A percentile compares a stretch with the other conserved stretches of the same genome.
These are phyloP conservation scores for Pseudopodoces humilis DNA, from an alignment of 2,113 vertebrate species.

Conservation along the genomic window DNA sequence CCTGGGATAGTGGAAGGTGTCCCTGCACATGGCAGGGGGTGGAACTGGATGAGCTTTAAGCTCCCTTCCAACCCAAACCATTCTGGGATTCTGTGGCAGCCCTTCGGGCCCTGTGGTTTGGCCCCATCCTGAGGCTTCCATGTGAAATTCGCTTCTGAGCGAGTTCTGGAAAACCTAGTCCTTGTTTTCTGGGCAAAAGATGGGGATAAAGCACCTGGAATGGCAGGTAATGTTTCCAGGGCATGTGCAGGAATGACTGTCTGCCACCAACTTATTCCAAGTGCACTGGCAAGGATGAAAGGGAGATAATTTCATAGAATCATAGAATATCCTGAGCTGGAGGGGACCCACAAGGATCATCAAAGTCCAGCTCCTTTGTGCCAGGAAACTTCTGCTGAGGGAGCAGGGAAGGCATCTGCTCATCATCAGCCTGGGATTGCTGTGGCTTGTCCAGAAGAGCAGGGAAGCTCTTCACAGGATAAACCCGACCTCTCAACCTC, in stretches of 20 bases:
- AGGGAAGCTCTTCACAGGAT: background rate
- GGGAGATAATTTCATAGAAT: background rate
- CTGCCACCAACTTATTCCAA: background rate
- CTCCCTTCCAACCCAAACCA: background rate
- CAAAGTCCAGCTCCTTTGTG: background rate
- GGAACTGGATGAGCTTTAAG: accelerated
- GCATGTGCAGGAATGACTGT: background rate
- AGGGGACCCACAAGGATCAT: background rate
- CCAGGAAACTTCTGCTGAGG: background rate
- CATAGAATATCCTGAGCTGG: background rate
- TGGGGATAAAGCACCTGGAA: background rate
- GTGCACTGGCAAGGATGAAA: background rate
- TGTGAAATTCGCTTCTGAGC: background rate
- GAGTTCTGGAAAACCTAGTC: background rate
- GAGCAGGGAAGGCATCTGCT: background rate
- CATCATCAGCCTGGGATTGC: background rate
- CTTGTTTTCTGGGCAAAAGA: background rate
- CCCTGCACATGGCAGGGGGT: background rate
- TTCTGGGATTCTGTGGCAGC: background rate
- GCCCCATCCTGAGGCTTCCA: background rate
- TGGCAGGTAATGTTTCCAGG: no score
- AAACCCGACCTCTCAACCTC: background rate
- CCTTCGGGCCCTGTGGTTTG: background rate
- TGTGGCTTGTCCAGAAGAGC: background rate
- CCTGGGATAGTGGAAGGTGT: background rate